Evolutionary conservation across 2,888 invertebrate genomes (phyloP).

Genomic region (Drosophila helvetica): DNA sequence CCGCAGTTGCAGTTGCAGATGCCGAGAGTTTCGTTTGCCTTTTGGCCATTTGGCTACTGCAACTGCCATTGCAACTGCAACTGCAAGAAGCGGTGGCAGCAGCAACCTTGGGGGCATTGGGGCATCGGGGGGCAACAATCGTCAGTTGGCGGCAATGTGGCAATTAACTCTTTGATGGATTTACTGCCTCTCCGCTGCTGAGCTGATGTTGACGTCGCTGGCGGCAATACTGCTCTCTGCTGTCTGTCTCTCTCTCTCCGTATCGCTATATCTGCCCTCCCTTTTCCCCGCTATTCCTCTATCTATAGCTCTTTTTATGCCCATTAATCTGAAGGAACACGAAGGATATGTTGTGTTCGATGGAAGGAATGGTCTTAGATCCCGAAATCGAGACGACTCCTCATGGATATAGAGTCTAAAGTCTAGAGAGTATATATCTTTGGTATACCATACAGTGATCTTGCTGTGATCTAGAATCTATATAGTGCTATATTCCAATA

Average conservation of each 20-base stretch:
- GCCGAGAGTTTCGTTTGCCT: slow-evolving; percentile 44
- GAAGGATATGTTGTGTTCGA: too few species aligned
- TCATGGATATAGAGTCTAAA: too few species aligned
- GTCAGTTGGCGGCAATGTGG: slow-evolving; percentile 66
- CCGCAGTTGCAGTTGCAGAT: slow-evolving; percentile 12
- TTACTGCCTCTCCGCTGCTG: slow-evolving; percentile 49
- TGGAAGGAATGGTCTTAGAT: too few species aligned
- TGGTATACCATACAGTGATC: too few species aligned
- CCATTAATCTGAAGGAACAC: too few species aligned
- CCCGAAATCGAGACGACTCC: too few species aligned
- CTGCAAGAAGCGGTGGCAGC: slow-evolving; percentile 17
- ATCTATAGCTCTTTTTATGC: too few species aligned
- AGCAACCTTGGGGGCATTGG: slow-evolving; percentile 13
- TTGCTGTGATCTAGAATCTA: too few species aligned
- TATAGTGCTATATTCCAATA: too few species aligned
- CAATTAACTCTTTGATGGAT: slow-evolving; percentile 77
- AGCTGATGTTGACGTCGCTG: slow-evolving; percentile 30
- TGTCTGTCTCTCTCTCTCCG: slow-evolving; percentile 13
- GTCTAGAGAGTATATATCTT: too few species aligned
- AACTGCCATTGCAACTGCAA: slow-evolving; percentile 18
- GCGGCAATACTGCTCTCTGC: slow-evolving; percentile 7
- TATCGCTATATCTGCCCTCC: not conserved
- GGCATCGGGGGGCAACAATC: slow-evolving; percentile 32
- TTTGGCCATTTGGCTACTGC: slow-evolving; percentile 64
- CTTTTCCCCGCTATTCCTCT: not conserved